These are phyloP conservation scores for Stictocephala bisonia DNA, from an alignment of 2,888 invertebrate genomes.

Conservation along the genomic window DNA sequence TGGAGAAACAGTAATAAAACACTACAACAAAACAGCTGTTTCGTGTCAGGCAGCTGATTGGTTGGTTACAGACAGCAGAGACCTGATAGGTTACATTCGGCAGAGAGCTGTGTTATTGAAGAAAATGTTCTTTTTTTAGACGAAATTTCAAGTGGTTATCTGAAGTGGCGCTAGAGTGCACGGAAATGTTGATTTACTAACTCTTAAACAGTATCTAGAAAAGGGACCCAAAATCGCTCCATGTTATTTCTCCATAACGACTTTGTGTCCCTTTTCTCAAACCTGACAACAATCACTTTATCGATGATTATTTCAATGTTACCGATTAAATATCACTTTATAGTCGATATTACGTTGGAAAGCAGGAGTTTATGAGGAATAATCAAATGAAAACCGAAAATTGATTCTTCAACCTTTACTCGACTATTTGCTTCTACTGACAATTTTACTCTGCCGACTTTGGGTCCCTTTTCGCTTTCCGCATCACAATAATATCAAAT, in stretches of 20 bases:
- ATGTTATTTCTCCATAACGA: no score
- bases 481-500: no score
- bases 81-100: constrained; percentile 15
- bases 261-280: constrained; percentile 22
- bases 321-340: not conserved
- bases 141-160: not conserved
- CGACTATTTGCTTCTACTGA: no score
- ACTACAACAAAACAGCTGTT: not conserved
- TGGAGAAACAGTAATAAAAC: not conserved
- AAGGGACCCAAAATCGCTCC: constrained; percentile 33
- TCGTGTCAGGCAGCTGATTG: no score
- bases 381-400: no score
- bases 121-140: not conserved
- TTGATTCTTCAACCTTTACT: no score
- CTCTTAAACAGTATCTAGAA: constrained; percentile 11
- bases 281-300: constrained; percentile 8
- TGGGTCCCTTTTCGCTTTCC: no score
- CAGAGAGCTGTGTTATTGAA: constrained; percentile 1
- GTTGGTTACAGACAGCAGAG: not conserved
- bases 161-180: constrained; percentile 29
- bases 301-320: not conserved
- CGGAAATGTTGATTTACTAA: not conserved
- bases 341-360: constrained; percentile 56
- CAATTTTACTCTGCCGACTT: no score
- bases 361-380: no score